Evolutionary conservation across 2,113 vertebrate species (phyloP).

Genomic region (Indicator indicator): DNA sequence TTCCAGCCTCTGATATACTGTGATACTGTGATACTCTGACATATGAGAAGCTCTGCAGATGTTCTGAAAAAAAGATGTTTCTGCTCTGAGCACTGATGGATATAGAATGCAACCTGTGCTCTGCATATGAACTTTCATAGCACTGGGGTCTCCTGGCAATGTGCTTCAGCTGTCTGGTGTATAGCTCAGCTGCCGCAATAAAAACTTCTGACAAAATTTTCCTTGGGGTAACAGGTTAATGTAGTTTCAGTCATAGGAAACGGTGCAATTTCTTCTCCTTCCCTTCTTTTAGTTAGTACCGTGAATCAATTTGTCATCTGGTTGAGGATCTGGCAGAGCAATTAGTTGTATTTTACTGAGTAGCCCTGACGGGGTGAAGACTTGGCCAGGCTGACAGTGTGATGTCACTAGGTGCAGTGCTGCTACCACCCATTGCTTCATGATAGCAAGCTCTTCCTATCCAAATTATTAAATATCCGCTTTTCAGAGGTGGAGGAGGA

Average conservation of each 20-base stretch:
- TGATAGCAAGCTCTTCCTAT: conserved; percentile 18
- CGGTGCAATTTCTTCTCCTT: conserved; percentile 51
- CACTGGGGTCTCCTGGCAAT: not conserved
- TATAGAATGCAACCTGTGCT: conserved; percentile 26
- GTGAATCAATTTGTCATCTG: conserved; percentile 68
- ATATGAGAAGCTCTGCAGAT: not conserved
- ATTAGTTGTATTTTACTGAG: conserved; percentile 47
- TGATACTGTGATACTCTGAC: not conserved
- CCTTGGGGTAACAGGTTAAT: conserved; percentile 59
- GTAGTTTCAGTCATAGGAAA: conserved; percentile 54
- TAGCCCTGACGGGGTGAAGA: not conserved
- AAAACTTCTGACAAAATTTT: conserved; percentile 39
- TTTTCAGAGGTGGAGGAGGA: conserved; percentile 58
- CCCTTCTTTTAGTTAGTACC: conserved; percentile 6
- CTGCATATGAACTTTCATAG: conserved; percentile 12
- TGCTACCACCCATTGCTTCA: conserved; percentile 49
- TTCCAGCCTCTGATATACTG: no score
- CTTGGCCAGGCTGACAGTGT: not conserved
- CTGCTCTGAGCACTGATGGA: not conserved
- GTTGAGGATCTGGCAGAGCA: conserved; percentile 1
- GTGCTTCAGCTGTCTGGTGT: not conserved
- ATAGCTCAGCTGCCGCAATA: not conserved
- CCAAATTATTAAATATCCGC: conserved; percentile 44
- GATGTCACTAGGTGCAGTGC: conserved; percentile 46
- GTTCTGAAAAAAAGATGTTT: conserved; percentile 36